Percentiles rank a stretch among this genome's conserved stretches.
Evolutionary conservation across 2,888 invertebrate genomes (phyloP).

Genomic region (Drosophila buzzatii): DNA sequence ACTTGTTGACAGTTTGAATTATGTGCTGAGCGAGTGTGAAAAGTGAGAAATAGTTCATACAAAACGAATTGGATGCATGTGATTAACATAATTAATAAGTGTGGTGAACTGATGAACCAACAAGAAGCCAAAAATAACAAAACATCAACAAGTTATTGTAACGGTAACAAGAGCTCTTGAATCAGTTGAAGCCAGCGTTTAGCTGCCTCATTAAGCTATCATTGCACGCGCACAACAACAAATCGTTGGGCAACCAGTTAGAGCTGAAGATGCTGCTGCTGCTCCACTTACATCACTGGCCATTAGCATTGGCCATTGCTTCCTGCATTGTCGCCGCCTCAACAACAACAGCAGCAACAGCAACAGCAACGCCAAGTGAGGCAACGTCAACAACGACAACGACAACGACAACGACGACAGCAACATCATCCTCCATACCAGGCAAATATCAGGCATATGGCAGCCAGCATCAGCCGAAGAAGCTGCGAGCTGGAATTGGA

Average conservation of each 20-base stretch:
- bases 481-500: slow-evolving; percentile 47
- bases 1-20: slow-evolving; percentile 77
- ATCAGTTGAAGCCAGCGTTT: slow-evolving; percentile 24
- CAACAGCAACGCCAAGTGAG: slow-evolving; percentile 22
- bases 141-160: slow-evolving; percentile 40
- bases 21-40: slow-evolving; percentile 52
- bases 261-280: slow-evolving; percentile 76
- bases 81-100: slow-evolving; percentile 76
- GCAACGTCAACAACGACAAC: slow-evolving; percentile 20
- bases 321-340: slow-evolving; percentile 75
- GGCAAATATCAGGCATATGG: slow-evolving; percentile 83
- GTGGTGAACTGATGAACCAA: slow-evolving; percentile 32
- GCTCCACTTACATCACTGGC: slow-evolving; percentile 81
- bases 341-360: slow-evolving; percentile 30
- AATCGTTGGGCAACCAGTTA: slow-evolving; percentile 31
- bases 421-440: slow-evolving; percentile 70
- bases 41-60: slow-evolving; percentile 42
- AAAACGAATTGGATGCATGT: slow-evolving; percentile 49
- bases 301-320: slow-evolving; percentile 79
- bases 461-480: slow-evolving; percentile 64
- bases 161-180: slow-evolving; percentile 33
- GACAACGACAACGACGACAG: slow-evolving; percentile 11
- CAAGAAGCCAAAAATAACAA: not conserved
- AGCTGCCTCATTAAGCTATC: slow-evolving; percentile 60
- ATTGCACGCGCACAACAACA: slow-evolving; percentile 58